Evolutionary conservation across 2,797 vertebrate species (phyloP).

Genomic region (Hippocampus kuda): DNA sequence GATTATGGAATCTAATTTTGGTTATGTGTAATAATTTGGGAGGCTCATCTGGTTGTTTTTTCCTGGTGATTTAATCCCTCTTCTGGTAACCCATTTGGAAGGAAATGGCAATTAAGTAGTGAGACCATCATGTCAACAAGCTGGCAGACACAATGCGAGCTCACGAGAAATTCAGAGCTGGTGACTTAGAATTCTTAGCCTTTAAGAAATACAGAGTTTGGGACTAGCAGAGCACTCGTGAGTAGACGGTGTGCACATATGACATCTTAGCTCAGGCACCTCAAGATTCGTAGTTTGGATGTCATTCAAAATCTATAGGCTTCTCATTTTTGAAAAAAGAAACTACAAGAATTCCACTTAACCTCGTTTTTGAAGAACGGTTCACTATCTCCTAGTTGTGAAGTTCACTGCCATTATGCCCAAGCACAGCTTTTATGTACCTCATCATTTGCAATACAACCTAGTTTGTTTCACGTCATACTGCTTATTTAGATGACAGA

Average conservation of each 20-base stretch:
- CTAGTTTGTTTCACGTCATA: too few relatives aligned
- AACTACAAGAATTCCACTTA: too few relatives aligned
- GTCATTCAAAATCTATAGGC: not conserved
- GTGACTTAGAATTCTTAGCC: not conserved
- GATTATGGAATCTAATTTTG: slow-evolving; percentile 23
- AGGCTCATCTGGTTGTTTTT: slow-evolving; percentile 16
- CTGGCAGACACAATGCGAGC: slow-evolving; percentile 16
- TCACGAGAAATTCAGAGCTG: not conserved
- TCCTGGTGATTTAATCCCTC: slow-evolving; percentile 36
- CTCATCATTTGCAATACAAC: too few relatives aligned
- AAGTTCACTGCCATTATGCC: too few relatives aligned
- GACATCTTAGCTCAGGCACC: not conserved
- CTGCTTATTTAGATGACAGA: too few relatives aligned
- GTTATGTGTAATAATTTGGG: slow-evolving; percentile 27
- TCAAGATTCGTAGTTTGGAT: not conserved
- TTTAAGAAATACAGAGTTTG: not conserved
- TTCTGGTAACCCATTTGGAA: slow-evolving; percentile 53
- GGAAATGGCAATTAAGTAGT: slow-evolving; percentile 47
- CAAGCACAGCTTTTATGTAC: too few relatives aligned
- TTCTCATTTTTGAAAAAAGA: not conserved
- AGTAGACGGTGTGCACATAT: not conserved
- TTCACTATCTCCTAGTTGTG: too few relatives aligned
- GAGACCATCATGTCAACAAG: slow-evolving; percentile 31
- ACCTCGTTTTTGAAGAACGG: too few relatives aligned
- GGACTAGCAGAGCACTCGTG: not conserved